phyloP scores from a whole-genome alignment of 2,888 invertebrate genomes.

The Acholoe squamosa region DNA sequence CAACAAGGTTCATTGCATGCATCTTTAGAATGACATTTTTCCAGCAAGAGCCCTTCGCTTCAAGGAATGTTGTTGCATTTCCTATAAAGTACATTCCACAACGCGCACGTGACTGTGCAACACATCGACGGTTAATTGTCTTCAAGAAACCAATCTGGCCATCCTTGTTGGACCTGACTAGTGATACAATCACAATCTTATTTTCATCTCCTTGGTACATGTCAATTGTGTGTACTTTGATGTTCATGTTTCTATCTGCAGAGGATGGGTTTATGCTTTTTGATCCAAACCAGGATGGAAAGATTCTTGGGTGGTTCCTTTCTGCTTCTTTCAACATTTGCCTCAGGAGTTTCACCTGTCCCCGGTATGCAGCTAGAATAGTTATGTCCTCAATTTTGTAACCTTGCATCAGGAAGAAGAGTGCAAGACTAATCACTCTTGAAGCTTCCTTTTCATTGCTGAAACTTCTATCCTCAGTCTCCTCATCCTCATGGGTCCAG shows the following conservation, averaged over 20 bases:
- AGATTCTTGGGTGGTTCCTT: background rate
- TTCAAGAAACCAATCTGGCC: slow-evolving; percentile 79
- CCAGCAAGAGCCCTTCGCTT: slow-evolving; percentile 60
- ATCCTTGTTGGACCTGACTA: slow-evolving; percentile 75
- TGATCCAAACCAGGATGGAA: background rate
- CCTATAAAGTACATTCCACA: slow-evolving; percentile 69
- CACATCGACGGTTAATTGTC: slow-evolving; percentile 78
- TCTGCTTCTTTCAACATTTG: slow-evolving; percentile 56
- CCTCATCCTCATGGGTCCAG: slow-evolving; percentile 68
- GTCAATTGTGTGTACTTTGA: slow-evolving; percentile 72
- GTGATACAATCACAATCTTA: slow-evolving; percentile 75
- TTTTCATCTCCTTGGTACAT: slow-evolving; percentile 77
- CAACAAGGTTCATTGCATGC: background rate
- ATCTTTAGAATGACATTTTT: background rate
- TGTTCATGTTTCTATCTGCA: background rate
- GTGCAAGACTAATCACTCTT: slow-evolving; percentile 63
- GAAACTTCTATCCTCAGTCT: slow-evolving; percentile 64
- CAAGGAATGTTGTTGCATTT: slow-evolving; percentile 62
- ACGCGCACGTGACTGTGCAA: slow-evolving; percentile 74
- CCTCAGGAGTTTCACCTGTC: slow-evolving; percentile 67
- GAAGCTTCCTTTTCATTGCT: slow-evolving; percentile 67
- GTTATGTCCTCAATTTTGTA: slow-evolving; percentile 65
- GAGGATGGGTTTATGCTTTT: background rate
- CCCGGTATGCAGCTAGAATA: slow-evolving; percentile 68
- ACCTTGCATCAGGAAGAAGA: slow-evolving; percentile 68